Evolutionary conservation across 2,888 invertebrate genomes (phyloP), one percentile per base, ranked within the genome.

Genomic region (Diabrotica balteata): DNA sequence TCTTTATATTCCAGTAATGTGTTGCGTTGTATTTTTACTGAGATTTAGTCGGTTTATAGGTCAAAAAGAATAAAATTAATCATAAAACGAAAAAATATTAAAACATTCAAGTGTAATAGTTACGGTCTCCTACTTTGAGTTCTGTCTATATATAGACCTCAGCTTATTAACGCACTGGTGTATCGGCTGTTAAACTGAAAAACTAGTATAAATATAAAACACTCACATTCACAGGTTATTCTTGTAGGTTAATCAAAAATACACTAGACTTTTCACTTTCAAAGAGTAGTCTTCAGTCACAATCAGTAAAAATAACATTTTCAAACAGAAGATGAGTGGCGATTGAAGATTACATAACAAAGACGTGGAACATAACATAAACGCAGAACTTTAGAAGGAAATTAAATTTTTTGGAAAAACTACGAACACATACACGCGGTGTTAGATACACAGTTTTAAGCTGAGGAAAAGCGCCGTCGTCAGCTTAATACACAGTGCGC

Each of bases 91-190:
- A 46, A 57, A 57, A 63, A 57, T 57, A 44, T 44, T 11, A 57
- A 49, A 55, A 63, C 11, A 59, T 72, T 76, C 70, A 73, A 75
- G 70, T 72, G 72, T 73, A 74, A 50, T 58, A 57, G 62, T 49
- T 46, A 62, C 50, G 57, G 58, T 72, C 73, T 72, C 70, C 72
- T 73, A 75, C 74, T 75, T 74, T 70, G 72, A 74, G 70, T 71
- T 75, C 74, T 66, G 52, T 75, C 77, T 78, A 78, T 75, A 77
- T 78, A 76, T 78, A 78, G 77, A 73, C 71, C 17, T 71, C 75
- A 78, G 75, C 75, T 70, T 71, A 74, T 74, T 73, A 73, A 68
- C 70, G 73, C 71, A 73, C 49, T 71, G 62, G 46, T 64, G 60
- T 65, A 66, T 62, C 62, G 50, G 67, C 62, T 50, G 63, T 66